These are phyloP conservation scores for Boulengeromyrus knoepffleri DNA, from an alignment of 2,113 vertebrate genomes.

Conservation along the genomic window DNA sequence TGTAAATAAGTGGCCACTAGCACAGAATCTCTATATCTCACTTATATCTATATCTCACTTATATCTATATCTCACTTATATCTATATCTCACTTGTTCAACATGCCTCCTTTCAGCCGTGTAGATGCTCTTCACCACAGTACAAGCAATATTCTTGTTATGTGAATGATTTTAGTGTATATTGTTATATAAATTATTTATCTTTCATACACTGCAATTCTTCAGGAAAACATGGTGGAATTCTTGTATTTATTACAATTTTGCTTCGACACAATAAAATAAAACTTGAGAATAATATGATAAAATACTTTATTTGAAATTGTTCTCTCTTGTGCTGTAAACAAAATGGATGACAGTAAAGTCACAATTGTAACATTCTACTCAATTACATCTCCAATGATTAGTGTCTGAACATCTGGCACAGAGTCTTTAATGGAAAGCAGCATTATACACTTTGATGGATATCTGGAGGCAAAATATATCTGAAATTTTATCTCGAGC, in stretches of 20 bases:
- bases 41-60: no score
- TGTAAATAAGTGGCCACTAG: neutral
- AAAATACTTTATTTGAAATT: slow-evolving; percentile 97
- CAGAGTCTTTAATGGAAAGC: slow-evolving; percentile 90
- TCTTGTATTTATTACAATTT: slow-evolving; percentile 68
- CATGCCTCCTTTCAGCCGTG: neutral
- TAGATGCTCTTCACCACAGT: neutral
- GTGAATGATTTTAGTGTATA: neutral
- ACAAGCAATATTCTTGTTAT: neutral
- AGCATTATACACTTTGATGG: slow-evolving; percentile 88
- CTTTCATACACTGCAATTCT: neutral
- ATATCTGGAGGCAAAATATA: slow-evolving; percentile 84
- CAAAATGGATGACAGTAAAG: slow-evolving; percentile 93
- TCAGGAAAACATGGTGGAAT: neutral
- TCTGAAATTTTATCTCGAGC: slow-evolving; percentile 75
- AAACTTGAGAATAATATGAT: slow-evolving; percentile 94
- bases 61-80: no score
- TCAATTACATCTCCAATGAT: slow-evolving; percentile 98
- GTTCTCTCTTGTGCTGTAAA: slow-evolving; percentile 92
- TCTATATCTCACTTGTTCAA: neutral
- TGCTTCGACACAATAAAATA: slow-evolving; percentile 83
- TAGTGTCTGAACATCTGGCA: slow-evolving; percentile 95
- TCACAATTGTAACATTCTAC: slow-evolving; percentile 95
- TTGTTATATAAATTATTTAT: neutral
- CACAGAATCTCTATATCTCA: neutral